These are phyloP conservation scores for Scolanthus callimorphus DNA, from an alignment of 92 coral and sea anemone species.

Conservation along the genomic window DNA sequence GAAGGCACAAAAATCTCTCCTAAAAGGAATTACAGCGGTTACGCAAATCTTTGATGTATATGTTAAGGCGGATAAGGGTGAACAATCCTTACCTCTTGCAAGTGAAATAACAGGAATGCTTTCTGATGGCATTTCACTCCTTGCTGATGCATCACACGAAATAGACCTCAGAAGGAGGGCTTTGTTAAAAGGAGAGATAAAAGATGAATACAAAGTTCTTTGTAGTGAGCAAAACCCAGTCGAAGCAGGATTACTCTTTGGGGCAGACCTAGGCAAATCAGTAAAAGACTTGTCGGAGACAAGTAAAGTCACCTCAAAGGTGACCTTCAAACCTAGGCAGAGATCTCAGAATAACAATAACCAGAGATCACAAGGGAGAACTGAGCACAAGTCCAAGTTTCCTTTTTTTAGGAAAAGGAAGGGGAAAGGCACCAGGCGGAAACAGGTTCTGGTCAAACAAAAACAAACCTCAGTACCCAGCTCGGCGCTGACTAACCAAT, in stretches of 20 bases:
- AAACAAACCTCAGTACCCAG: neutral
- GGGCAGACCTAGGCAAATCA: constrained; percentile 31
- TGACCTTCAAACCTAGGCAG: constrained; percentile 4
- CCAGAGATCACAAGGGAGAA: neutral
- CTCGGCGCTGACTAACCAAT: neutral
- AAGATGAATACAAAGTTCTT: constrained; percentile 16
- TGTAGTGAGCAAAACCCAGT: constrained; percentile 46
- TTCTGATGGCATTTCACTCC: constrained; percentile 13
- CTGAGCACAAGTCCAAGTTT: neutral
- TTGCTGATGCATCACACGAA: constrained; percentile 27
- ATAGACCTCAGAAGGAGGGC: constrained; percentile 18
- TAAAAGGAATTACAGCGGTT: constrained; percentile 17
- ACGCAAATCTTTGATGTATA: constrained; percentile 3
- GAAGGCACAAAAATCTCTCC: constrained; percentile 25
- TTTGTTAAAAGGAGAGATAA: constrained; percentile 22
- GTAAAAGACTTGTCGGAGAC: constrained; percentile 32
- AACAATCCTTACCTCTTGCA: neutral
- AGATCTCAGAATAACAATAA: neutral
- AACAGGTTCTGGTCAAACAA: neutral
- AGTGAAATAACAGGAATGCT: neutral
- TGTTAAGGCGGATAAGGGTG: constrained; percentile 9
- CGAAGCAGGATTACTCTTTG: constrained; percentile 21
- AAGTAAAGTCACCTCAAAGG: constrained; percentile 28
- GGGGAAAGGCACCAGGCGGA: neutral
- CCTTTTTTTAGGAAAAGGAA: neutral